Evolutionary conservation across 2,113 vertebrate genomes (phyloP), one percentile per base, ranked within the genome.

Genomic region (Malurus cyaneus): DNA sequence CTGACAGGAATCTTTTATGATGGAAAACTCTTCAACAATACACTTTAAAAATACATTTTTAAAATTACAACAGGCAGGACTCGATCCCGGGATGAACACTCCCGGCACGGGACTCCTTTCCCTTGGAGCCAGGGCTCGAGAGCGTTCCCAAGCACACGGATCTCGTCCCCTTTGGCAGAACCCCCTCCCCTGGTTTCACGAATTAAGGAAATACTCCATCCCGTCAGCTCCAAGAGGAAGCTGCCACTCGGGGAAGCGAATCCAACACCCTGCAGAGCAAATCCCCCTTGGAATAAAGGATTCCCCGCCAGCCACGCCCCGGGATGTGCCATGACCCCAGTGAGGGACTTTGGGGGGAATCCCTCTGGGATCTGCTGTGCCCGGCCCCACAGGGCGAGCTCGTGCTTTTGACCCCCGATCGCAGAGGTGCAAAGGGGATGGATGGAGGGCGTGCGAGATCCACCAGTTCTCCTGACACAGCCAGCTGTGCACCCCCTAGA

Each of bases 241-340:
- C 49, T 53, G 86, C 44, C 7, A 1, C 76, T 25, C 2, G 29
- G 47, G 41, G 42, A 29, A 54, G 41, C 83, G 74, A 93, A 95
- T 25, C 47, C 67, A 65, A 62, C 5, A 9, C 36, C 61, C 59
- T 0, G 6, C 29, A 24, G n/a, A 44, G 49, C 15, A 50, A 66
- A 89, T 44, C 31, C 44, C n/a, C 23, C 29, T 46, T 12, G 17
- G 46, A 42, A 39, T 49, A 34, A 54, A 31, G 52, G 11, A 54
- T 18, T 29, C 29, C 29, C 11, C 16, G 17, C 11, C 29, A 31
- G 16, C 56, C 29, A n/a, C 21, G 14, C 6, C 21, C 36, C 0
- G 2, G 34, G 67, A 11, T 4, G 44, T 12, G 61, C 47, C 0
- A 3, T 4, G 36, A 25, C 17, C 3, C 18, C 34, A 25, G 41